Evolutionary conservation across 2,888 invertebrate species (phyloP).

Genomic region (Drosophila eohydei): DNA sequence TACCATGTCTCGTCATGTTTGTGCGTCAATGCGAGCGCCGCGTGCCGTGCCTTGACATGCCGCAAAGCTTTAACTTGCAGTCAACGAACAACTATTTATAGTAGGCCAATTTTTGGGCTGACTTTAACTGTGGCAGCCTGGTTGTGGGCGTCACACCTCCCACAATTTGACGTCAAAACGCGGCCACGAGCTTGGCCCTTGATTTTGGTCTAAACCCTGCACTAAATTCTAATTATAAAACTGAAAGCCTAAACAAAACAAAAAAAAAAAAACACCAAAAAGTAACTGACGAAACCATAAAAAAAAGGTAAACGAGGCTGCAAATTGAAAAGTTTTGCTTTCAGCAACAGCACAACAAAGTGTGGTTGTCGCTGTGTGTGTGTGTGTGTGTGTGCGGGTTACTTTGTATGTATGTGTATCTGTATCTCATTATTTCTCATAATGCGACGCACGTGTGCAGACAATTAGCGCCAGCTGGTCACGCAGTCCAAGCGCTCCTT

Average conservation of each 20-base stretch:
- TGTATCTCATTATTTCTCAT: constrained; percentile 46
- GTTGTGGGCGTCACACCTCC: constrained; percentile 32
- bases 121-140: constrained; percentile 8
- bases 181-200: constrained; percentile 26
- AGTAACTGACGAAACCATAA: constrained; percentile 13
- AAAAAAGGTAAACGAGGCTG: constrained; percentile 17
- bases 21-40: constrained; percentile 43
- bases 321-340: constrained; percentile 50
- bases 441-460: constrained; percentile 63
- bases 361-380: constrained; percentile 1
- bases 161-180: constrained; percentile 60
- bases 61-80: constrained; percentile 41
- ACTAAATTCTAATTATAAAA: constrained; percentile 58
- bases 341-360: constrained; percentile 3
- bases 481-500: constrained; percentile 43
- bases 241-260: constrained; percentile 6
- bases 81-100: constrained; percentile 29
- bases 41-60: constrained; percentile 18
- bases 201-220: constrained; percentile 26
- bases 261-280: not conserved
- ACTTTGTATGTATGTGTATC: constrained; percentile 7
- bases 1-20: constrained; percentile 26
- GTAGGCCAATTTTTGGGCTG: constrained; percentile 23
- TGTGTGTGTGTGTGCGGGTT: not conserved
- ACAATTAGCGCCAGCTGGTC: constrained; percentile 71